phyloP scores from a whole-genome alignment of 2,797 vertebrate genomes.

The Knipowitschia caucasica region DNA sequence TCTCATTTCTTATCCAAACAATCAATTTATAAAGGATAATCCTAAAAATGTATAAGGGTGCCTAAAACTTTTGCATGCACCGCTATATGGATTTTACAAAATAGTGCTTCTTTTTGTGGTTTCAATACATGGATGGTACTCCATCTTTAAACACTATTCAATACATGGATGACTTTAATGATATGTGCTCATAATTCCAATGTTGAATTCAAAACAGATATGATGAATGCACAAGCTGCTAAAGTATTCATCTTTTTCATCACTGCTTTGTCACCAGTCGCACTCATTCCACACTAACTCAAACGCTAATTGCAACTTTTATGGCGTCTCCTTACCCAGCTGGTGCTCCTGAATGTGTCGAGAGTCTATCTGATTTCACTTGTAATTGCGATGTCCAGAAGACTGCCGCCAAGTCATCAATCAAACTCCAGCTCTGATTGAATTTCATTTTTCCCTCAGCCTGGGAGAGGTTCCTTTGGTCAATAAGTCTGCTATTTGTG shows the following conservation, averaged over 20 bases:
- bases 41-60: too few relatives aligned
- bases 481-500: slow-evolving; percentile 40
- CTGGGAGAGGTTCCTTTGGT: slow-evolving; percentile 45
- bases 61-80: too few relatives aligned
- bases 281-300: slow-evolving; percentile 8
- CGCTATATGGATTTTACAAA: too few relatives aligned
- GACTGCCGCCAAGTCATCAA: slow-evolving; percentile 63
- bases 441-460: slow-evolving; percentile 59
- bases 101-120: too few relatives aligned
- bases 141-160: too few relatives aligned
- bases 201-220: background rate
- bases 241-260: background rate
- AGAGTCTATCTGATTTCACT: slow-evolving; percentile 59
- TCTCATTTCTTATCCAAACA: too few relatives aligned
- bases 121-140: too few relatives aligned
- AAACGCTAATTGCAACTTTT: slow-evolving; percentile 42
- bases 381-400: slow-evolving; percentile 62
- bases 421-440: slow-evolving; percentile 62
- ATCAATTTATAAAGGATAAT: too few relatives aligned
- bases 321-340: slow-evolving; percentile 30
- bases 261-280: too few relatives aligned
- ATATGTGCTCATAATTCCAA: background rate
- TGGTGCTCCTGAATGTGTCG: slow-evolving; percentile 25
- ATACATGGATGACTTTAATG: background rate
- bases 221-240: background rate